Percentiles rank a stretch among this genome's conserved stretches.
Conservation (phyloP, 1,140 invertebrate genomes). For the Drosophila gunungcola region DNA sequence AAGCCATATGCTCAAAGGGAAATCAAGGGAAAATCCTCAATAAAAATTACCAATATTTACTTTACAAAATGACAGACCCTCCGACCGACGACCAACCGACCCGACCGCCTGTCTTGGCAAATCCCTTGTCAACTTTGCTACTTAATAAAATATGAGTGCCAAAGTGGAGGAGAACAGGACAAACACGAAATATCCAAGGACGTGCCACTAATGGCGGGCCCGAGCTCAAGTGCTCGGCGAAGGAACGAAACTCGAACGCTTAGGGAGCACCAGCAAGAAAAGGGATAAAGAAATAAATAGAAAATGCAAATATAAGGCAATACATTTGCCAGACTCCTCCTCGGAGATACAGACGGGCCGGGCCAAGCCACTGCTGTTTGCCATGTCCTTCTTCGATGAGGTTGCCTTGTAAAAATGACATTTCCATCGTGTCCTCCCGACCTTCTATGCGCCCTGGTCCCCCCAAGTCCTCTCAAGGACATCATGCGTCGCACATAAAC, state of each 20-base stretch:
- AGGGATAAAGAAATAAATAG: constrained; percentile 83
- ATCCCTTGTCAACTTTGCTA: constrained; percentile 83
- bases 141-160: constrained; percentile 83
- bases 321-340: constrained; percentile 69
- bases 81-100: constrained; percentile 1
- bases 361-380: constrained; percentile 38
- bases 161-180: constrained; percentile 64
- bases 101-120: constrained; percentile 27
- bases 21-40: constrained; percentile 80
- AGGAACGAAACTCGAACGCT: neutral
- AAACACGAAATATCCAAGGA: constrained; percentile 68
- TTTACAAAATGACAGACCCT: constrained; percentile 80
- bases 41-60: constrained; percentile 85
- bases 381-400: constrained; percentile 46
- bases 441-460: constrained; percentile 2
- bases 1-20: constrained; percentile 59
- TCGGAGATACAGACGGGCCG: constrained; percentile 14
- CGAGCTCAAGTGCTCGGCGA: constrained; percentile 64
- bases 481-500: constrained; percentile 76
- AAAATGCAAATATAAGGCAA: constrained; percentile 83
- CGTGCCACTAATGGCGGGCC: constrained; percentile 77
- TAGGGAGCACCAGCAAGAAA: constrained; percentile 39
- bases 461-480: constrained; percentile 59
- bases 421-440: constrained; percentile 36
- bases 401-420: constrained; percentile 44